phyloP scores from a whole-genome alignment of 1,140 invertebrate genomes.

The Eufriesea mexicana region DNA sequence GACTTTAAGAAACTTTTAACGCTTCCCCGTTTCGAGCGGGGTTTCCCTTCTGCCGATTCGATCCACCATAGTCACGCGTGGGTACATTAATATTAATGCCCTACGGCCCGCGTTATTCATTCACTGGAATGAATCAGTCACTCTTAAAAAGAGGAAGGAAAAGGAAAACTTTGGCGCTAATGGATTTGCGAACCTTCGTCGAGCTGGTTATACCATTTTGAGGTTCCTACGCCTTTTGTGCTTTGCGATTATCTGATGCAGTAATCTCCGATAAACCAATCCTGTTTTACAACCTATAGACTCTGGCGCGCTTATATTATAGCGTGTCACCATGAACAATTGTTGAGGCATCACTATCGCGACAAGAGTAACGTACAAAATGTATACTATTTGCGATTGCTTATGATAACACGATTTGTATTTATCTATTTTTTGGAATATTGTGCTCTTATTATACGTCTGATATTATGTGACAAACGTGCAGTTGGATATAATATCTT shows the following conservation, averaged over 20 bases:
- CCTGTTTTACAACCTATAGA: too few relatives aligned
- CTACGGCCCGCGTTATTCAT: not conserved
- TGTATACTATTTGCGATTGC: too few relatives aligned
- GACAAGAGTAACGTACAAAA: too few relatives aligned
- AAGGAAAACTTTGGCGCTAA: constrained; percentile 1
- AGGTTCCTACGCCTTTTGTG: not conserved
- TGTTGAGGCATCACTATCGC: too few relatives aligned
- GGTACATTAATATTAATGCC: constrained; percentile 46
- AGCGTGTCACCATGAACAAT: too few relatives aligned
- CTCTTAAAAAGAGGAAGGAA: not conserved
- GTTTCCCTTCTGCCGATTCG: not conserved
- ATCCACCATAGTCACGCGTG: not conserved
- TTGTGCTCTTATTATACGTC: not conserved
- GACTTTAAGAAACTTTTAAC: constrained; percentile 28
- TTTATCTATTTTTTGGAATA: too few relatives aligned
- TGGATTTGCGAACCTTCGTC: constrained; percentile 2
- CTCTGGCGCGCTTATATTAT: too few relatives aligned
- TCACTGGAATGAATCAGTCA: constrained; percentile 15
- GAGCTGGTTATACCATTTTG: not conserved
- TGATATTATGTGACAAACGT: too few relatives aligned
- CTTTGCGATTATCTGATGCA: not conserved
- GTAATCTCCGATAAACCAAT: too few relatives aligned
- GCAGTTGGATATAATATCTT: too few relatives aligned
- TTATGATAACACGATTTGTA: too few relatives aligned
- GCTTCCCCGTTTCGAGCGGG: constrained; percentile 9